Evolutionary conservation across 2,888 invertebrate species (phyloP).

Genomic region (Cheilosia vernalis): DNA sequence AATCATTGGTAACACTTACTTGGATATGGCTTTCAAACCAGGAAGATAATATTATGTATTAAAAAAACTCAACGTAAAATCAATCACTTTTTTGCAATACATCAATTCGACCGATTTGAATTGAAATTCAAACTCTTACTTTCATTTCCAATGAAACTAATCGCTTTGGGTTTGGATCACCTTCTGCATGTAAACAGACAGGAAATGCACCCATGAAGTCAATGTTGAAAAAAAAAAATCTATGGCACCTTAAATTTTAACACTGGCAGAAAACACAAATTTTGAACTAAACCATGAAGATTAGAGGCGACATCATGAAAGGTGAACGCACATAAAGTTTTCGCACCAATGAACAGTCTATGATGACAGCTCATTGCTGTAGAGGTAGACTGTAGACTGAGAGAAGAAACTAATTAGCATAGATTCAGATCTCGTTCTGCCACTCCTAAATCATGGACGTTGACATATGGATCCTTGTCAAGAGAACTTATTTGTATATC

Average conservation of each 20-base stretch:
- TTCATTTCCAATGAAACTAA: slow-evolving; percentile 23
- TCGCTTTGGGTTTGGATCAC: slow-evolving; percentile 15
- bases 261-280: slow-evolving; percentile 8
- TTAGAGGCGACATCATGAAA: no score
- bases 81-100: slow-evolving; percentile 36
- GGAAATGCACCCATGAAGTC: neutral
- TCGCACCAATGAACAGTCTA: slow-evolving; percentile 9
- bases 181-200: slow-evolving; percentile 14
- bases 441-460: slow-evolving; percentile 3
- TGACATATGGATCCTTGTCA: slow-evolving; percentile 24
- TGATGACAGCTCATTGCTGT: slow-evolving; percentile 8
- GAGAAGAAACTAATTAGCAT: slow-evolving; percentile 25
- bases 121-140: slow-evolving; percentile 37
- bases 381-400: neutral
- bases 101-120: slow-evolving; percentile 20
- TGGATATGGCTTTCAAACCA: neutral
- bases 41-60: slow-evolving; percentile 3
- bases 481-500: slow-evolving; percentile 13
- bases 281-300: neutral
- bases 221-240: neutral
- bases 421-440: slow-evolving; percentile 19
- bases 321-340: neutral
- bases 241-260: neutral
- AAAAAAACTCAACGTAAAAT: slow-evolving; percentile 4
- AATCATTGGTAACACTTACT: slow-evolving; percentile 25